A percentile compares a stretch with the other conserved stretches of the same genome.
These are phyloP conservation scores for Cheilosia pagana DNA, from an alignment of 2,888 invertebrate genomes.

Conservation along the genomic window DNA sequence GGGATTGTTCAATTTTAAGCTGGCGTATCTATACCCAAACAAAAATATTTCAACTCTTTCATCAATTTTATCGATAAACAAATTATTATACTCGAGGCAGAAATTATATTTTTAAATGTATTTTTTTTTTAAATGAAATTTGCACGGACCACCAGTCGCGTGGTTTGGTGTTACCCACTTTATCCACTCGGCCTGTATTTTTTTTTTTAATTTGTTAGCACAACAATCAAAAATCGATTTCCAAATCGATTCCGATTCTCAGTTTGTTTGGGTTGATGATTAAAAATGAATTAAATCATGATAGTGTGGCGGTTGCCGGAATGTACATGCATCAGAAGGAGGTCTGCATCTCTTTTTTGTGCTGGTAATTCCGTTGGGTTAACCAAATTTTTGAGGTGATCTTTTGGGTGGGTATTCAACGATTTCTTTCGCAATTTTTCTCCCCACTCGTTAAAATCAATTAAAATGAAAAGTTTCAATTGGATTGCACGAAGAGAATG, in stretches of 20 bases:
- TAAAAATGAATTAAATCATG: conserved; percentile 64
- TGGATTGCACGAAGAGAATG: conserved; percentile 40
- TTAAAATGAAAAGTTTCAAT: conserved; percentile 65
- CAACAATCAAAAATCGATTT: conserved; percentile 60
- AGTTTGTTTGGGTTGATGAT: conserved; percentile 49
- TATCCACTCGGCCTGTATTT: not conserved
- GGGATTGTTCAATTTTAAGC: conserved; percentile 2
- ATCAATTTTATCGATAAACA: conserved; percentile 46
- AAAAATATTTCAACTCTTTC: not conserved
- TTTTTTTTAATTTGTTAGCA: conserved; percentile 27
- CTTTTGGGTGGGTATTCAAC: conserved; percentile 13
- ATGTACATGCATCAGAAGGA: not conserved
- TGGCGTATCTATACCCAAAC: not conserved
- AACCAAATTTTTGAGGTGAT: conserved; percentile 55
- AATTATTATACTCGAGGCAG: conserved; percentile 34
- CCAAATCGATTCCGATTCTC: conserved; percentile 23
- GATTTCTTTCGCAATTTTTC: not conserved
- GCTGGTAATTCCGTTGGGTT: conserved; percentile 55
- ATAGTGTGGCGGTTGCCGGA: not conserved
- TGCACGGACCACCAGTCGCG: not conserved
- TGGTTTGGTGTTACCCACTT: too few relatives aligned
- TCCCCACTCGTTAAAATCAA: conserved; percentile 55
- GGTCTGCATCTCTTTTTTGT: not conserved
- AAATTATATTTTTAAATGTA: conserved; percentile 56
- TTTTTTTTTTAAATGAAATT: conserved; percentile 49